Evolutionary conservation across 2,888 invertebrate species (phyloP), one percentile per base, ranked within the genome.

Genomic region (Unio pictorum): DNA sequence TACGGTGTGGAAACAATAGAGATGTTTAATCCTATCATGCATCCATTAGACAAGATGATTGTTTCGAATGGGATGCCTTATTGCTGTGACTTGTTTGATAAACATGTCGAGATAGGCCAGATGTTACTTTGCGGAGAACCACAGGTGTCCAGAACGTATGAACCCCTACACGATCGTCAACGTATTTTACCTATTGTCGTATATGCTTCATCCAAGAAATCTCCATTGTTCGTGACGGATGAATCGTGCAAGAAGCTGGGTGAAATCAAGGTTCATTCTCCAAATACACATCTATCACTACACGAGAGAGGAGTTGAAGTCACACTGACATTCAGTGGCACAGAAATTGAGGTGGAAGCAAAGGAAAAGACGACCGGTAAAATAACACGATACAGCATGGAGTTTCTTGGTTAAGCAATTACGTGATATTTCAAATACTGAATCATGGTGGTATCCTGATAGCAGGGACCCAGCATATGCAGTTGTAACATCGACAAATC

Each of bases 11-110:
- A 55, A 20, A 55, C 17, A 3, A 18, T 63, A 55, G 54, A 23
- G 1, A 55, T 26, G 20, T 63, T 63, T 55, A 55, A 45, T 23
- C 54, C 17, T 18, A 6, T 23, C 2, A 1, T 55, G 55, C 63
- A 63, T 54, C 63, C 63, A 17, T 23, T 55, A 1, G 54, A 54
- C 55, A 63, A 63, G 55, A 63, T 55, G n/a, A 55, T 63, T 55
- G 55, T 23, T 20, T 26, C 18, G 28, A 55, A 54, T 4, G 63
- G 63, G 23, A 5, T 23, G n/a, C 15, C 55, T 45, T 18, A 15
- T 1, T 45, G 45, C 45, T 28, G 55, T 26, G 26, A 63, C 23
- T 54, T 45, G n/a, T 63, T 63, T 63, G 63, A 63, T 23, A 63
- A 55, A 18, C 55, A 55, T 54, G 45, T 34, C 6, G 54, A 63